phyloP scores from a whole-genome alignment of 2,797 vertebrate genomes.

The Gadopsis marmoratus region DNA sequence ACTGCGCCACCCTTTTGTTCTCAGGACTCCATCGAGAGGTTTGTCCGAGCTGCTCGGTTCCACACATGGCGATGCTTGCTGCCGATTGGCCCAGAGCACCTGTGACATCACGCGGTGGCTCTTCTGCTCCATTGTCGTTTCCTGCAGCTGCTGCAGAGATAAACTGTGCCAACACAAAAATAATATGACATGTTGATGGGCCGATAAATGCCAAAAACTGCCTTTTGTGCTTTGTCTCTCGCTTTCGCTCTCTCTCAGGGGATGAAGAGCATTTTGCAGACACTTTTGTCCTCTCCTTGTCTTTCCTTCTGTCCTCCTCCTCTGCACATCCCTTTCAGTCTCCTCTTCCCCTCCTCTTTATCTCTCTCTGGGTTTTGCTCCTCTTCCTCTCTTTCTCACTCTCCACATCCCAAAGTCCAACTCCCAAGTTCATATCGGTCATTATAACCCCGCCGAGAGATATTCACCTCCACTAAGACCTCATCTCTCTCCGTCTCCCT shows the following conservation, averaged over 20 bases:
- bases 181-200: not conserved
- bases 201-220: not conserved
- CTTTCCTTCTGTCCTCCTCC: not conserved
- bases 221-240: slow-evolving; percentile 14
- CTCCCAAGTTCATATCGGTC: slow-evolving; percentile 73
- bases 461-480: slow-evolving; percentile 77
- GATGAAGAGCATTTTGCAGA: slow-evolving; percentile 47
- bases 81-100: slow-evolving; percentile 11
- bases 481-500: slow-evolving; percentile 74
- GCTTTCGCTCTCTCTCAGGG: slow-evolving; percentile 38
- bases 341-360: slow-evolving; percentile 16
- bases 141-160: slow-evolving; percentile 14
- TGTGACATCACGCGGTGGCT: not conserved
- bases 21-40: no score
- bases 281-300: slow-evolving; percentile 56
- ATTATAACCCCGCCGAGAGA: slow-evolving; percentile 75
- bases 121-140: not conserved
- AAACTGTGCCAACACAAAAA: not conserved
- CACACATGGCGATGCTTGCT: not conserved
- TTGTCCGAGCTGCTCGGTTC: not conserved
- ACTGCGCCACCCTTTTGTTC: not conserved
- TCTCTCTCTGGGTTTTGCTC: slow-evolving; percentile 31
- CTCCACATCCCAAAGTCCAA: slow-evolving; percentile 60
- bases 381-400: slow-evolving; percentile 38
- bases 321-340: not conserved